These are phyloP conservation scores for Myodes glareolus DNA, from an alignment of 2,113 vertebrate genomes.

Conservation along the genomic window DNA sequence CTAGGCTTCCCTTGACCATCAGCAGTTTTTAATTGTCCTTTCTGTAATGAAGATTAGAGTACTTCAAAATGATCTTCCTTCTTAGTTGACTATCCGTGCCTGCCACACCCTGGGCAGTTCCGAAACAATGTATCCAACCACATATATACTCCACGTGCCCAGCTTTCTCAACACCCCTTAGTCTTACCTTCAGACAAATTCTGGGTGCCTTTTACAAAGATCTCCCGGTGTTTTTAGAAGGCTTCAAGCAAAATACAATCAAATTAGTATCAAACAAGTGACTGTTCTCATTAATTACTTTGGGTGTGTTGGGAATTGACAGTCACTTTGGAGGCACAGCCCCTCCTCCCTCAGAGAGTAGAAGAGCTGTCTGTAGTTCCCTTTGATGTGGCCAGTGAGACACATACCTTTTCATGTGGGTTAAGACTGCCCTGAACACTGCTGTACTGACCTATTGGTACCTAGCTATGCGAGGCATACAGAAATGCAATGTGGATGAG, in stretches of 20 bases:
- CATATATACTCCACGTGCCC: accelerated
- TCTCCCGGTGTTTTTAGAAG: background rate
- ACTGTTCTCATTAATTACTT: background rate
- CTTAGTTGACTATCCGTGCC: accelerated
- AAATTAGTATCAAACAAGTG: background rate
- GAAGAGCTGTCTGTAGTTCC: background rate
- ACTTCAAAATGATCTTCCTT: background rate
- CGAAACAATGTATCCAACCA: background rate
- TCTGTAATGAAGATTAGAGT: background rate
- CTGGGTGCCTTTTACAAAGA: background rate
- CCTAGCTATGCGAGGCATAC: too few relatives aligned
- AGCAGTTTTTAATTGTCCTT: accelerated
- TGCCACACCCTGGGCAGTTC: background rate
- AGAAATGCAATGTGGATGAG: background rate
- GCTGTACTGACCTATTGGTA: accelerated
- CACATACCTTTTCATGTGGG: accelerated
- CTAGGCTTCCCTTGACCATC: background rate
- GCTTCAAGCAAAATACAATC: background rate
- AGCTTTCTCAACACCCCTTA: background rate
- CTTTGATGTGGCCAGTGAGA: background rate
- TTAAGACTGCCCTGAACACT: accelerated
- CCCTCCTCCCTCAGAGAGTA: accelerated
- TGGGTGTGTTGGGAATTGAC: background rate
- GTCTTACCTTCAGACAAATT: background rate
- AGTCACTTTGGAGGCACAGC: background rate